Percentiles rank a stretch among this genome's conserved stretches.
These are phyloP conservation scores for Tachina lurida DNA, from an alignment of 2,888 invertebrate species.

Conservation along the genomic window DNA sequence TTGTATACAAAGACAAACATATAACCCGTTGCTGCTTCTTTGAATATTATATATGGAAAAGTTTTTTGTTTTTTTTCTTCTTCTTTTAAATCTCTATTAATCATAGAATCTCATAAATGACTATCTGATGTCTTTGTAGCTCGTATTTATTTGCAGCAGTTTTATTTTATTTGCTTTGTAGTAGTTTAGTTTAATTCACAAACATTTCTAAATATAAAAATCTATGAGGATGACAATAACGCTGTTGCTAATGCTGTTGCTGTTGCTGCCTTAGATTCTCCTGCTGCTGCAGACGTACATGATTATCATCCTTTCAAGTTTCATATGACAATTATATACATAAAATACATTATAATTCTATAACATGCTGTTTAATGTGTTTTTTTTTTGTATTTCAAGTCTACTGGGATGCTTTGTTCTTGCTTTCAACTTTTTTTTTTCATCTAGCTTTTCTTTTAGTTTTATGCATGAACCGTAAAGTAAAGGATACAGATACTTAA, in stretches of 20 bases:
- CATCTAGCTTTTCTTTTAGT: background rate
- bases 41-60: background rate
- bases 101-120: conserved; percentile 18
- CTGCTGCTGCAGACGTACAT: background rate
- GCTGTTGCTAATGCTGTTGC: background rate
- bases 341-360: conserved; percentile 60
- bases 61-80: no score
- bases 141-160: conserved; percentile 24
- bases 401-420: conserved; percentile 30
- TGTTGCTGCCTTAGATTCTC: background rate
- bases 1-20: background rate
- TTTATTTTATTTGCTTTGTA: background rate
- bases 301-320: conserved; percentile 56
- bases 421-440: background rate
- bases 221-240: background rate
- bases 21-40: background rate
- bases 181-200: conserved; percentile 21
- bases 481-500: background rate
- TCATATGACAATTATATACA: conserved; percentile 67
- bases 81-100: conserved; percentile 12
- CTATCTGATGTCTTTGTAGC: conserved; percentile 13
- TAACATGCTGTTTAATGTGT: conserved; percentile 50
- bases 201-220: conserved; percentile 5
- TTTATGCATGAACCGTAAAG: background rate
- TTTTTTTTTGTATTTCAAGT: conserved; percentile 47